Base-by-base conservation (phyloP, 2,888 invertebrate genomes). In the Drosophila greeni region DNA sequence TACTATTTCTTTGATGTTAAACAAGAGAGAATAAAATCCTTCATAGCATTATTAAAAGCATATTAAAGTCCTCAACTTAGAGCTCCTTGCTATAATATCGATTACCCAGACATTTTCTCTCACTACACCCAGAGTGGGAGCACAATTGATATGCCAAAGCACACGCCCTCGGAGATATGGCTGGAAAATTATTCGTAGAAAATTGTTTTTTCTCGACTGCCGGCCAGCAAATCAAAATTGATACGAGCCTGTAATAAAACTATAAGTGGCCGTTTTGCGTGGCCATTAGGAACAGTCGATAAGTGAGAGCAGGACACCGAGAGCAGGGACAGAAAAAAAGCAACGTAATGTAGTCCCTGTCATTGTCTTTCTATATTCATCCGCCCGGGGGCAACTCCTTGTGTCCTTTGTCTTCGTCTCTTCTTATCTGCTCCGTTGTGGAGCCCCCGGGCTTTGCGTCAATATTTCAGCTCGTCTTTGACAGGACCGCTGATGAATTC, bases 181-280 rank as follows among this genome's bases (percentile, higher is more conserved):
- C 33, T 48, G 51, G 58, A 54, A 73, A 78, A 71, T 66, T 73
- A 52, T 66, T 51, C 65, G 34, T 29, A 24, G 67, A 66, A 82
- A 83, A 83, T 83, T 81, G 75, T 55, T 45, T 52, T 49, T 66
- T 34, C 47, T 23, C 45, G 45, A 18, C 39, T 47, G 58, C 49
- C 68, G 73, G 69, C 26, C 66, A 69, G 67, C 73, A 76, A 79
- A 82, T 82, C 81, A 75, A 68, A 76, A 76, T 82, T 70, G 80
- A 82, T 80, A 67, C 58, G 65, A 48, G 51, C 43, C 66, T 14
- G 56, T 82, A 79, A 84, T 73, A 82, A 79, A 84, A 79, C 79
- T 76, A 82, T 82, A 82, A 84, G 84, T 82, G 80, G 70, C 75
- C 71, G 73, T 82, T 77, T 76, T 71, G 60, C 52, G 66, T 60